Evolutionary conservation across 2,888 invertebrate species (phyloP).

Genomic region (Hyposoter dolosus): DNA sequence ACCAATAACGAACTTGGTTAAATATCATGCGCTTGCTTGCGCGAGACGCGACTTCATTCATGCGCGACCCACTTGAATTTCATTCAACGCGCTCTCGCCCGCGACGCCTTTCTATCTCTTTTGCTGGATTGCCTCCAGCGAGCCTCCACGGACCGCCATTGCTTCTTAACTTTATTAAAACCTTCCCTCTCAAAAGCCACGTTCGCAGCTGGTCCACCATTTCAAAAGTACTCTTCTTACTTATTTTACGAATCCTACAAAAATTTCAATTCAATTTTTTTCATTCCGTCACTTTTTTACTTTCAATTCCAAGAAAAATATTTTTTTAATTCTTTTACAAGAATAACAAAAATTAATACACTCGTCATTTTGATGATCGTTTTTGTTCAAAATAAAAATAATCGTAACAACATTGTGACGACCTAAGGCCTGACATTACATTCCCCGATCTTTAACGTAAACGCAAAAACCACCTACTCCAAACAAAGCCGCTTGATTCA

Average conservation of each 20-base stretch:
- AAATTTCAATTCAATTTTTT: neutral
- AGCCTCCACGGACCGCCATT: slow-evolving; percentile 42
- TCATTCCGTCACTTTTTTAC: neutral
- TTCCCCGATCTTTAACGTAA: slow-evolving; percentile 26
- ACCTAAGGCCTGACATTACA: slow-evolving; percentile 58
- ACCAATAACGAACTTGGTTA: slow-evolving; percentile 10
- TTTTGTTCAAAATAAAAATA: neutral
- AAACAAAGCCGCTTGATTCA: slow-evolving; percentile 77
- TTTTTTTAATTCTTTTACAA: neutral
- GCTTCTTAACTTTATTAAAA: slow-evolving; percentile 41
- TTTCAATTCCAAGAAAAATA: neutral
- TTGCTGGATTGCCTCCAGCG: slow-evolving; percentile 51
- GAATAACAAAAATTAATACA: neutral
- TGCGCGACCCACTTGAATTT: slow-evolving; percentile 81
- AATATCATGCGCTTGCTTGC: slow-evolving; percentile 41
- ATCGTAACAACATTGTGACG: neutral
- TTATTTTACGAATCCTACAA: neutral
- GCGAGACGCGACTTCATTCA: slow-evolving; percentile 78
- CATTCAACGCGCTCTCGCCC: slow-evolving; percentile 76
- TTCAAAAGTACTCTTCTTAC: slow-evolving; percentile 34
- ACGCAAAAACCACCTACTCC: slow-evolving; percentile 68
- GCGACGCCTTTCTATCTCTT: slow-evolving; percentile 75
- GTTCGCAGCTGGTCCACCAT: slow-evolving; percentile 39
- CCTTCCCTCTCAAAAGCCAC: slow-evolving; percentile 28
- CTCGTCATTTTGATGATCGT: neutral